Evolutionary conservation across 2,797 vertebrate genomes (phyloP).

Genomic region (Benthosema pterotum): DNA sequence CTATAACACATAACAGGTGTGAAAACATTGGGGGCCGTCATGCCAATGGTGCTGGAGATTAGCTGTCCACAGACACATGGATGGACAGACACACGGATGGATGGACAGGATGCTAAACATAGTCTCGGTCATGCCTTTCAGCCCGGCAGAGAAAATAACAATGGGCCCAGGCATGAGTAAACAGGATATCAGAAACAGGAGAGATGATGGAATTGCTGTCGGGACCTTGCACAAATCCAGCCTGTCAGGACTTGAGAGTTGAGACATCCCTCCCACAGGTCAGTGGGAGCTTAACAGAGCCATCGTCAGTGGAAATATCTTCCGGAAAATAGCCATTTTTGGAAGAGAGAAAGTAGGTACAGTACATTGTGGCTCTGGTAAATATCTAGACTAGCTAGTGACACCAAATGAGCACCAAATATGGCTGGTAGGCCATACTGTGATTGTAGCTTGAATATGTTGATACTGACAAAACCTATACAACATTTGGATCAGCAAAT

Average conservation of each 20-base stretch:
- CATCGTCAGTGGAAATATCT: constrained; percentile 32
- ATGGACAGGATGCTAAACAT: not conserved
- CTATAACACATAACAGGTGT: too few species aligned
- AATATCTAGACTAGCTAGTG: constrained; percentile 39
- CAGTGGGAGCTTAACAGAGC: constrained; percentile 38
- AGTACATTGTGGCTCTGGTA: constrained; percentile 42
- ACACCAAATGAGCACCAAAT: constrained; percentile 18
- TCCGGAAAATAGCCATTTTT: constrained; percentile 46
- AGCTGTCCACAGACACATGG: too few species aligned
- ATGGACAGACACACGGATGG: too few species aligned
- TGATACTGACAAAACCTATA: too few species aligned
- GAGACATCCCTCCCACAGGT: constrained; percentile 27
- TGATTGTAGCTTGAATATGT: too few species aligned
- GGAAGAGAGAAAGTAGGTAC: constrained; percentile 45
- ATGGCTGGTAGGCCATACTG: not conserved
- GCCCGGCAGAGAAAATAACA: constrained; percentile 20
- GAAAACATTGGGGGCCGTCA: too few species aligned
- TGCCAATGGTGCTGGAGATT: too few species aligned
- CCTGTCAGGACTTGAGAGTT: constrained; percentile 37
- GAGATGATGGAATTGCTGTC: constrained; percentile 12
- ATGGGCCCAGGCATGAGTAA: constrained; percentile 30
- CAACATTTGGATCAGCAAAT: too few species aligned
- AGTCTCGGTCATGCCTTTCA: too few species aligned
- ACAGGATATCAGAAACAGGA: constrained; percentile 33
- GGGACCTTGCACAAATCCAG: constrained; percentile 38